Base-by-base conservation (phyloP, 2,113 vertebrate species). In the Oceanites oceanicus region DNA sequence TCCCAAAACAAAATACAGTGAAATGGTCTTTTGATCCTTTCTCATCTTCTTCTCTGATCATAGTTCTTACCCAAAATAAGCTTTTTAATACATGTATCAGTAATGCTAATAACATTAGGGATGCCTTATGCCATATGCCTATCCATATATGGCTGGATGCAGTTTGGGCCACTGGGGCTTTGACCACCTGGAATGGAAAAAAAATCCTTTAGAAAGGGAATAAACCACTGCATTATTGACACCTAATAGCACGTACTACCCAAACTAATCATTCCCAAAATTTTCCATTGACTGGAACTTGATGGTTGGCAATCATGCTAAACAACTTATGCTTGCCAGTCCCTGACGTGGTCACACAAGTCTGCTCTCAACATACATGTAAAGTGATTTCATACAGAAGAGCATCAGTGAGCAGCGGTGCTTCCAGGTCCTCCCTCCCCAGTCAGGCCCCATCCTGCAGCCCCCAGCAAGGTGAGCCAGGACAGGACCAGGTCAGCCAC, bases 401-500 rank as follows among this genome's bases (percentile, higher is more conserved):
- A 84, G 9, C 34, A 44, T 9, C 47, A 25, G 17, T 10, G 15
- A 58, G 25, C 36, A n/a, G 16, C 4, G 1, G 25, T 10, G n/a
- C 19, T 36, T 17, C 26, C 59, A 47, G 5, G 7, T 53, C 15
- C 5, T n/a, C n/a, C n/a, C 30, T 53, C 52, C 12, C 20, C 40
- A 11, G 36, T 20, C 49, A 62, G 32, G 27, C 12, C 34, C 8
- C 58, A 32, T 27, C 34, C 19, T 0, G 0, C n/a, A 44, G 23
- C 6, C 16, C 16, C 13, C n/a, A 67, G 23, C 2, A 0, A 77
- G 27, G 12, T n/a, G 19, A 67, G 13, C 7, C 34, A 44, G 65
- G 45, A 22, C 13, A 59, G 25, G 26, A 40, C 1, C 1, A 30
- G 10, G 29, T 10, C 4, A 0, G 9, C 6, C 38, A 42, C 34